Percentiles rank a stretch among this genome's conserved stretches.
Conservation (phyloP, 2,797 vertebrate species). For the Acanthurus lineatus region DNA sequence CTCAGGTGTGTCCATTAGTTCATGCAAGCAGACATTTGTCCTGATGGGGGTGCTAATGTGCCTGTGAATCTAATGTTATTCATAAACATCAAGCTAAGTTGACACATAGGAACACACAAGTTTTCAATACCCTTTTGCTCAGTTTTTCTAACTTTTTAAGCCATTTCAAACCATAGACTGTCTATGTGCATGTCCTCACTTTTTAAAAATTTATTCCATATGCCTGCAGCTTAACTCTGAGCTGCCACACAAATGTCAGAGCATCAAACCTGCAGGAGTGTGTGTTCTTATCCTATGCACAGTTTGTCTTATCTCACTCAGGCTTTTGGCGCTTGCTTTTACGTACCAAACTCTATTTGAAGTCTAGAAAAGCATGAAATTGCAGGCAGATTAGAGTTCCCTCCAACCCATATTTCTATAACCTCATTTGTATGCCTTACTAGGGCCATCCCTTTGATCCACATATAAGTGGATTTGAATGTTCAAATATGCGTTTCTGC, state of each 20-base stretch:
- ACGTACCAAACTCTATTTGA: constrained; percentile 71
- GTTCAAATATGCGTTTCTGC: constrained; percentile 28
- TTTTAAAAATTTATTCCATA: constrained; percentile 10
- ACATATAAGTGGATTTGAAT: constrained; percentile 70
- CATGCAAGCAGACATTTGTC: constrained; percentile 1
- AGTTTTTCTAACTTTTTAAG: constrained; percentile 23
- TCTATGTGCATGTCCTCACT: constrained; percentile 19
- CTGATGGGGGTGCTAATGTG: constrained; percentile 9
- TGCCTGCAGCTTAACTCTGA: constrained; percentile 52
- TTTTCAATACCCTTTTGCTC: background rate
- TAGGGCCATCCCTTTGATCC: constrained; percentile 76
- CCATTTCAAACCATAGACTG: constrained; percentile 16
- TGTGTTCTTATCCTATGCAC: constrained; percentile 58
- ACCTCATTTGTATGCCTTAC: constrained; percentile 75
- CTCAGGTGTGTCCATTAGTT: constrained; percentile 86
- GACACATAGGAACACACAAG: constrained; percentile 7
- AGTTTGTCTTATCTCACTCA: constrained; percentile 64
- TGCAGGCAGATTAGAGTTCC: constrained; percentile 75
- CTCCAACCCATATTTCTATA: constrained; percentile 74
- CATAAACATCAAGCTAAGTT: constrained; percentile 1
- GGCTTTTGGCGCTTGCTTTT: constrained; percentile 64
- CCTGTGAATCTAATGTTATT: background rate
- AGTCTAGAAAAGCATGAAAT: constrained; percentile 79
- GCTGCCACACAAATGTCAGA: constrained; percentile 44
- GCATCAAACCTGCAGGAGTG: constrained; percentile 63